Percentiles rank a stretch among this genome's conserved stretches.
Conservation (phyloP, 2,797 vertebrate species). For the Distichodus sexfasciatus region DNA sequence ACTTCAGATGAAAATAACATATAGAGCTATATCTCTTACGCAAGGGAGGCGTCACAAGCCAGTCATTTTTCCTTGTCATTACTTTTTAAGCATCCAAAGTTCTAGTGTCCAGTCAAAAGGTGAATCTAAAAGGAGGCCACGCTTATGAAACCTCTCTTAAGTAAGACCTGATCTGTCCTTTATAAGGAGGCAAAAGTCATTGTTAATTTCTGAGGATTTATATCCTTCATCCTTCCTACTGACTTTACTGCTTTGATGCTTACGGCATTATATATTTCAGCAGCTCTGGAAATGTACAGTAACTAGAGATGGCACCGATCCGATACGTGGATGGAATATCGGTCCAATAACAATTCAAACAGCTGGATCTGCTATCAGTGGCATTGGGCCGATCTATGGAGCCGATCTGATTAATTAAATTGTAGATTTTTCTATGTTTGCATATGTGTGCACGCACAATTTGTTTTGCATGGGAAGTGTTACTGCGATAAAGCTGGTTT, state of each 20-base stretch:
- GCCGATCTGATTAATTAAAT: too few relatives aligned
- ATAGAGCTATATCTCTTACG: not conserved
- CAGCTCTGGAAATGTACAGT: constrained; percentile 38
- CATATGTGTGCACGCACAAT: too few relatives aligned
- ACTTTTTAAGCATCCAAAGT: constrained; percentile 45
- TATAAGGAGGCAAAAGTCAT: not conserved
- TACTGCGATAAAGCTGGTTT: too few relatives aligned
- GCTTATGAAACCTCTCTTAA: constrained; percentile 7
- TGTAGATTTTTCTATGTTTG: too few relatives aligned
- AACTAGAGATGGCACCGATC: not conserved
- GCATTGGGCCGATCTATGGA: too few relatives aligned
- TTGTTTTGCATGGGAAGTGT: too few relatives aligned
- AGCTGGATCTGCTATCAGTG: too few relatives aligned
- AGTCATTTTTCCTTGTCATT: constrained; percentile 1
- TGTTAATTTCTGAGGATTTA: constrained; percentile 12
- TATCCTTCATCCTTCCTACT: constrained; percentile 9
- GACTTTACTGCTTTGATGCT: not conserved
- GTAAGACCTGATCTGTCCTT: constrained; percentile 36
- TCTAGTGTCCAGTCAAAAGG: not conserved
- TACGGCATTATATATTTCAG: constrained; percentile 49
- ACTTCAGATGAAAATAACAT: constrained; percentile 39
- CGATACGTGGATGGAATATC: too few relatives aligned
- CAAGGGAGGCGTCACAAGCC: constrained; percentile 34
- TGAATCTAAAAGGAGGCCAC: not conserved
- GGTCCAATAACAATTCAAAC: too few relatives aligned